Conservation (phyloP, 2,113 vertebrate genomes). For the Hassar affinis region DNA sequence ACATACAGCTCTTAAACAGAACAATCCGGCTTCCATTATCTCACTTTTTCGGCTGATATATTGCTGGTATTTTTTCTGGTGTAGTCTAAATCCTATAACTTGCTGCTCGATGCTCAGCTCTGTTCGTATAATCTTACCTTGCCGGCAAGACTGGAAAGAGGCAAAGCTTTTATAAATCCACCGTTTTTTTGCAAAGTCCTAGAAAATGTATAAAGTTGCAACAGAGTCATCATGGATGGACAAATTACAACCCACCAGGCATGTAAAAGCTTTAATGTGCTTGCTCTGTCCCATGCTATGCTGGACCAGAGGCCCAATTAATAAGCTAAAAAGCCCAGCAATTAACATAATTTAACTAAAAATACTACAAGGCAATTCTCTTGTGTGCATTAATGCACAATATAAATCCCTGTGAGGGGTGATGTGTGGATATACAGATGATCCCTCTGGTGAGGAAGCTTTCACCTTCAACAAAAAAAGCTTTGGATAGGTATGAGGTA, state of each 20-base stretch:
- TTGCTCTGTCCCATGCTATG: not conserved
- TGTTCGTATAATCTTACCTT: not conserved
- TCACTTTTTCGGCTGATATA: not conserved
- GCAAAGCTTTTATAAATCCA: not conserved
- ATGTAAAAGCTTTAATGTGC: not conserved
- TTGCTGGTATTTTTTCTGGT: not conserved
- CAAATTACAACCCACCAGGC: not conserved
- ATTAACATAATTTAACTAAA: not conserved
- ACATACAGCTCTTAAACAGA: not conserved
- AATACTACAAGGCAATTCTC: not conserved
- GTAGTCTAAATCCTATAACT: conserved; percentile 2
- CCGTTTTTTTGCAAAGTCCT: not conserved
- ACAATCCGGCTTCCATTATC: conserved; percentile 13
- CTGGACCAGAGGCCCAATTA: not conserved
- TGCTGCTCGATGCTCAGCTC: not conserved
- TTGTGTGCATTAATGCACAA: not conserved
- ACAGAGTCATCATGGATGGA: not conserved
- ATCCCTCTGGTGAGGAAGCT: not conserved
- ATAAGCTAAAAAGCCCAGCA: not conserved
- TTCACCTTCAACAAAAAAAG: not conserved
- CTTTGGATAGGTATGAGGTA: not conserved
- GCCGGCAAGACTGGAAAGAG: not conserved
- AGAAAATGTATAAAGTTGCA: not conserved
- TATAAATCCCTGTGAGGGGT: not conserved
- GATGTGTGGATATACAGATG: not conserved